Conservation (phyloP, 1,140 invertebrate genomes). For the Musca vetustissima region DNA sequence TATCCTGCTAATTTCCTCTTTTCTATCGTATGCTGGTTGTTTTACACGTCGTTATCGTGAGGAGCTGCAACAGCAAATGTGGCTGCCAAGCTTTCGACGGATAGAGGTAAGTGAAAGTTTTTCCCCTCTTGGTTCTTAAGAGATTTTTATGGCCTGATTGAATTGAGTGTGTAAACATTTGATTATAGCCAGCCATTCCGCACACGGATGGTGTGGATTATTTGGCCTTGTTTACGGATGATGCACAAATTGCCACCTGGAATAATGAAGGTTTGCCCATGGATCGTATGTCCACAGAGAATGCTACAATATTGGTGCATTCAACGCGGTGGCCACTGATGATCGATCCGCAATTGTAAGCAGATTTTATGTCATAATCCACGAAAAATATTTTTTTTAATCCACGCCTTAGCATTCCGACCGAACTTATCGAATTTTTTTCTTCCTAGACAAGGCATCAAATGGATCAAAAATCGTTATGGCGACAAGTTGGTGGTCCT, state of each 20-base stretch:
- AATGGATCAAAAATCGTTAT: conserved; percentile 93
- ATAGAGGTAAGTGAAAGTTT: conserved; percentile 56
- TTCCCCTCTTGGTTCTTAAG: conserved; percentile 8
- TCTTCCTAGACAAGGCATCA: conserved; percentile 76
- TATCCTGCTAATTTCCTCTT: conserved; percentile 85
- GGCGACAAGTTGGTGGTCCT: conserved; percentile 73
- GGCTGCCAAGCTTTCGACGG: conserved; percentile 59
- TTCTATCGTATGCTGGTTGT: conserved; percentile 94
- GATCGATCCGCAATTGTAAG: conserved; percentile 83
- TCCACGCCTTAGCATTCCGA: too few species aligned
- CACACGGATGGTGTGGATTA: conserved; percentile 79
- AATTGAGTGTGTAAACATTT: neutral
- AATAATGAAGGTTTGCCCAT: conserved; percentile 93
- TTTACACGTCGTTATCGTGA: conserved; percentile 85
- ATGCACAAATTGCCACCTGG: conserved; percentile 89
- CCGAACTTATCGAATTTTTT: neutral
- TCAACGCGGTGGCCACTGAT: conserved; percentile 93
- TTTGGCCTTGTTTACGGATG: conserved; percentile 82
- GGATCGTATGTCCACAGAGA: conserved; percentile 93
- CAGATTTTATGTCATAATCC: too few species aligned
- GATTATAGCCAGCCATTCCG: conserved; percentile 70
- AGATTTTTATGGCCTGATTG: conserved; percentile 35
- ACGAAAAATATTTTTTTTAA: too few species aligned
- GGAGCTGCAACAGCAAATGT: conserved; percentile 79
- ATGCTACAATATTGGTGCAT: conserved; percentile 89